Evolutionary conservation across 2,113 vertebrate species (phyloP), one percentile per base, ranked within the genome.

Genomic region (Ptychochromis oligacanthus): DNA sequence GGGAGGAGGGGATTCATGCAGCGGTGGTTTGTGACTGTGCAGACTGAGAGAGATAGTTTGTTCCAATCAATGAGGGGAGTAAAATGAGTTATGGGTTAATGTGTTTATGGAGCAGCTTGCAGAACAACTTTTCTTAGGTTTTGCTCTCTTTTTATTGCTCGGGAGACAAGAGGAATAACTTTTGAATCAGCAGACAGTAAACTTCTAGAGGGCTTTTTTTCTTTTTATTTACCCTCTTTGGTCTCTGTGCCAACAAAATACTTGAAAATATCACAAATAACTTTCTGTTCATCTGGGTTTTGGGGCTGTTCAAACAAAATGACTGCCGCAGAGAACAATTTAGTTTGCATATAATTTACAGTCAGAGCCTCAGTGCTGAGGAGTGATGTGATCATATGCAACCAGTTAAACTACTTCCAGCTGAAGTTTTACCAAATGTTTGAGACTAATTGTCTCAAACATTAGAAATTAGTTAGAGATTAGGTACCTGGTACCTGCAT

Each of bases 21-120:
- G 85, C 54, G 8, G 31, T 60, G 82, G 28, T 83, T 76, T 9
- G 65, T 74, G 70, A 59, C 43, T 34, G 75, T 61, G 62, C 70
- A 61, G 28, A 82, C 34, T 17, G 54, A 59, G 76, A 77, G 43
- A 72, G 60, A 70, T 74, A 55, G 77, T 85, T 82, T 84, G 49
- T 46, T 85, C 82, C 77, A 77, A 83, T 89, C 83, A 83, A 13
- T 62, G 55, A 49, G 57, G 82, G 78, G 81, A 77, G 55, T 64
- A 10, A 77, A 79, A 59, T 57, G 57, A 85, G 31, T 62, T 79
- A 79, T 18, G 34, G 22, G 57, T 58, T 46, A 52, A 77, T 82
- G 49, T 34, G 72, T 76, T 57, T 56, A 62, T 14, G 28, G 31
- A 60, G 72, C 24, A 10, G 52, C 75, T 40, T 49, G 36, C 28